A percentile compares a stretch with the other conserved stretches of the same genome.
phyloP scores from a whole-genome alignment of 2,113 vertebrate genomes.

The Cyprinodon variegatus region DNA sequence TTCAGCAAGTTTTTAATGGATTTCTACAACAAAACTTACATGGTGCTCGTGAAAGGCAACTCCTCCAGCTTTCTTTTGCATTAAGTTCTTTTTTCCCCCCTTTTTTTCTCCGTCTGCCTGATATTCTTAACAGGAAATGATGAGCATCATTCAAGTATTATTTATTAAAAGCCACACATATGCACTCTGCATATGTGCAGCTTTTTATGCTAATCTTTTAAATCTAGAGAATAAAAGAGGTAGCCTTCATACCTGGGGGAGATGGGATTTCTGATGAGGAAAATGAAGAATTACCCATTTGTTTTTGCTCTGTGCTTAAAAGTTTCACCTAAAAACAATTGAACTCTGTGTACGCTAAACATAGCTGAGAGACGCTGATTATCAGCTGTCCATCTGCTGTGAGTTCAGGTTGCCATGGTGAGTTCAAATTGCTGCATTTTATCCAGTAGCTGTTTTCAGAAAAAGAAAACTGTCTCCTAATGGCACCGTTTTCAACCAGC shows the following conservation, averaged over 20 bases:
- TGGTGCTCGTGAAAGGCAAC: constrained; percentile 61
- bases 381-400: background rate
- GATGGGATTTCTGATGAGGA: background rate
- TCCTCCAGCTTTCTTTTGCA: constrained; percentile 54
- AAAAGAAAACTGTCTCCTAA: background rate
- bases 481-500: background rate
- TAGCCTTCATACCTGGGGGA: no score
- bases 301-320: background rate
- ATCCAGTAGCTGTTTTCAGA: background rate
- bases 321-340: background rate
- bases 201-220: constrained; percentile 39
- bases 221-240: constrained; percentile 9
- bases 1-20: constrained; percentile 73
- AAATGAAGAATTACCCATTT: background rate
- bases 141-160: constrained; percentile 35
- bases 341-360: background rate
- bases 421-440: background rate
- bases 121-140: constrained; percentile 52
- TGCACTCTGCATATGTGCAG: constrained; percentile 33
- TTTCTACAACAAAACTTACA: constrained; percentile 61
- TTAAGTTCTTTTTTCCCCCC: constrained; percentile 47
- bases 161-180: constrained; percentile 40
- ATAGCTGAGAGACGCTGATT: background rate
- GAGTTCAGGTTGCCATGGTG: background rate
- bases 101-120: constrained; percentile 37